Percentiles rank a stretch among this genome's conserved stretches.
These are phyloP conservation scores for Ceratina japonica DNA, from an alignment of 1,140 invertebrate genomes.

Conservation along the genomic window DNA sequence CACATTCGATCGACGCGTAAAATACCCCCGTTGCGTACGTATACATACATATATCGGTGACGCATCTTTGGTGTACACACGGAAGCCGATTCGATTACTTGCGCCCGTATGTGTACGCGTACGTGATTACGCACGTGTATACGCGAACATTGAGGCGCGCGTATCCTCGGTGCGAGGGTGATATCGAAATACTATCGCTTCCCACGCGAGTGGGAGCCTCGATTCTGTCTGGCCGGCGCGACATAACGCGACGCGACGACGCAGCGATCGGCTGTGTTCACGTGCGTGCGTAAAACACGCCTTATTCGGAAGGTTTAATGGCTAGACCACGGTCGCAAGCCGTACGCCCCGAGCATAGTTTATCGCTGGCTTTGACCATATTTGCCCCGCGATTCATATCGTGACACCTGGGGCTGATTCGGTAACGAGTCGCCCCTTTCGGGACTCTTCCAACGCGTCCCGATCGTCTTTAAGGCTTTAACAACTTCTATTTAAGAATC, in stretches of 20 bases:
- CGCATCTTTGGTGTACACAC: slow-evolving; percentile 11
- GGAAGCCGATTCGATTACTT: slow-evolving; percentile 2
- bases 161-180: slow-evolving; percentile 35
- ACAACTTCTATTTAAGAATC: neutral
- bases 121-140: neutral
- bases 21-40: neutral
- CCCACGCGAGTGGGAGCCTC: slow-evolving; percentile 42
- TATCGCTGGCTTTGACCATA: slow-evolving; percentile 22
- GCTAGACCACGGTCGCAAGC: slow-evolving; percentile 13
- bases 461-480: neutral
- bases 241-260: too few relatives aligned
- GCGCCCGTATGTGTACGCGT: too few relatives aligned
- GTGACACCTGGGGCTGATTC: slow-evolving; percentile 19
- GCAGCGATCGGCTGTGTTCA: slow-evolving; percentile 12
- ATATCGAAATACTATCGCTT: slow-evolving; percentile 53
- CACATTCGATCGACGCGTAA: neutral
- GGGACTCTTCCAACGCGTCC: neutral
- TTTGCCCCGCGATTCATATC: slow-evolving; percentile 40
- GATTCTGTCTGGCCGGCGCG: slow-evolving; percentile 22
- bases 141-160: slow-evolving; percentile 5
- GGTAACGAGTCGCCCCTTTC: slow-evolving; percentile 20
- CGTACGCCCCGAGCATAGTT: slow-evolving; percentile 25
- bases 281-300: slow-evolving; percentile 42
- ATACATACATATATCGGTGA: slow-evolving; percentile 4
- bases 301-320: slow-evolving; percentile 51